Conservation (phyloP, 2,113 vertebrate genomes). For the Hiodon alosoides region DNA sequence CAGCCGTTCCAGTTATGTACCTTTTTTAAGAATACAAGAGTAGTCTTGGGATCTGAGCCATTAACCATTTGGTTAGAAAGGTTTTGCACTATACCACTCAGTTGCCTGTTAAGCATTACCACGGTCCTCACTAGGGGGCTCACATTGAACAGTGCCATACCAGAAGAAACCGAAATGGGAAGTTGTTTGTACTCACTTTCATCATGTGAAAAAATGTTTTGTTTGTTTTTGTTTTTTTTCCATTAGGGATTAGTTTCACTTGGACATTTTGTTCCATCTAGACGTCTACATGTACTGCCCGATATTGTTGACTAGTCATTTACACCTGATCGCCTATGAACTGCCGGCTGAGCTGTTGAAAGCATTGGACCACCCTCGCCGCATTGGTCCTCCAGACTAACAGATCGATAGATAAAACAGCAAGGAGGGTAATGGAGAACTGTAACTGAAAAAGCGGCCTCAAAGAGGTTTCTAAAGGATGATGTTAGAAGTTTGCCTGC, state of each 20-base stretch:
- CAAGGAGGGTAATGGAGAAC: constrained; percentile 11
- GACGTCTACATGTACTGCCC: too few relatives aligned
- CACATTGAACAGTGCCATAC: too few relatives aligned
- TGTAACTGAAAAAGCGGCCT: not conserved
- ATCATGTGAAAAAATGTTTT: too few relatives aligned
- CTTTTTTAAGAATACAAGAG: too few relatives aligned
- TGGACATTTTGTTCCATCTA: not conserved
- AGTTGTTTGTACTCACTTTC: too few relatives aligned
- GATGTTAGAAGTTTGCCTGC: not conserved
- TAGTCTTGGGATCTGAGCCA: too few relatives aligned
- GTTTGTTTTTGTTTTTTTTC: not conserved
- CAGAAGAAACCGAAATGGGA: too few relatives aligned
- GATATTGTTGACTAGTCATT: not conserved
- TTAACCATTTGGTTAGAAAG: too few relatives aligned
- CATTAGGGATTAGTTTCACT: not conserved
- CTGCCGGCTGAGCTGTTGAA: not conserved
- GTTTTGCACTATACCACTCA: too few relatives aligned
- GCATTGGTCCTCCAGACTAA: not conserved
- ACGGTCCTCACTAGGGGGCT: too few relatives aligned
- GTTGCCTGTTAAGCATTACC: too few relatives aligned
- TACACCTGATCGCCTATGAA: not conserved
- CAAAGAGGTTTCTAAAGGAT: not conserved
- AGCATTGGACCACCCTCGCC: not conserved
- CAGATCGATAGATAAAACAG: constrained; percentile 12
- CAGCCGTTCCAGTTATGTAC: too few relatives aligned